Evolutionary conservation across 2,888 invertebrate genomes (phyloP).

Genomic region (Caenorhabditis virilis): DNA sequence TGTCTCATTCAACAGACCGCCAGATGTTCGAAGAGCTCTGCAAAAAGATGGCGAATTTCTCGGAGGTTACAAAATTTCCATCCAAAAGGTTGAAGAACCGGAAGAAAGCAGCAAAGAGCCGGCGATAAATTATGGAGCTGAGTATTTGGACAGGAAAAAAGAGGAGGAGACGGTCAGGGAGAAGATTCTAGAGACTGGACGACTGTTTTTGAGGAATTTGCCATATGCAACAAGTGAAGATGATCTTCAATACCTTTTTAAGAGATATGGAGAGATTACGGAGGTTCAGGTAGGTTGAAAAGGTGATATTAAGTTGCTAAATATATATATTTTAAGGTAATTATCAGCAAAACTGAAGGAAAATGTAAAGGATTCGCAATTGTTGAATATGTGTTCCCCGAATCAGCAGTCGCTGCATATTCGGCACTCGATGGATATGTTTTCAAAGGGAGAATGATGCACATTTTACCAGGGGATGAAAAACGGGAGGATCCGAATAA

Average conservation of each 20-base stretch:
- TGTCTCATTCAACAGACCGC: conserved; percentile 57
- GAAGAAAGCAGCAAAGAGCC: conserved; percentile 24
- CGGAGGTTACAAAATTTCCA: conserved; percentile 60
- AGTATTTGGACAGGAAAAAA: conserved; percentile 15
- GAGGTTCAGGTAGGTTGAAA: conserved; percentile 77
- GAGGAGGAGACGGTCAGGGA: conserved; percentile 44
- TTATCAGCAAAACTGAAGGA: conserved; percentile 82
- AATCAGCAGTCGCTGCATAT: conserved; percentile 89
- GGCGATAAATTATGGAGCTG: conserved; percentile 10
- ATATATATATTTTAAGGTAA: conserved; percentile 74
- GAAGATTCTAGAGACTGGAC: conserved; percentile 76
- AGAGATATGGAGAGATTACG: conserved; percentile 69
- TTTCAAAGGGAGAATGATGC: conserved; percentile 84
- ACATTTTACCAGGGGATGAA: conserved; percentile 84
- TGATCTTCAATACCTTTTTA: conserved; percentile 82
- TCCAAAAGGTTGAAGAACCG: conserved; percentile 25
- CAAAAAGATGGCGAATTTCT: conserved; percentile 56
- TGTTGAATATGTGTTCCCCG: conserved; percentile 89
- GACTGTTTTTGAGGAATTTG: conserved; percentile 88
- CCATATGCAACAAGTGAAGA: conserved; percentile 84
- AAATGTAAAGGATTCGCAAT: conserved; percentile 90
- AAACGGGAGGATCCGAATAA: conserved; percentile 66
- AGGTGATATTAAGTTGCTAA: background rate
- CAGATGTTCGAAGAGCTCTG: conserved; percentile 57
- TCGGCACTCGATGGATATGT: conserved; percentile 85